Conservation (phyloP, 2,113 vertebrate genomes). For the Amphilophus citrinellus region DNA sequence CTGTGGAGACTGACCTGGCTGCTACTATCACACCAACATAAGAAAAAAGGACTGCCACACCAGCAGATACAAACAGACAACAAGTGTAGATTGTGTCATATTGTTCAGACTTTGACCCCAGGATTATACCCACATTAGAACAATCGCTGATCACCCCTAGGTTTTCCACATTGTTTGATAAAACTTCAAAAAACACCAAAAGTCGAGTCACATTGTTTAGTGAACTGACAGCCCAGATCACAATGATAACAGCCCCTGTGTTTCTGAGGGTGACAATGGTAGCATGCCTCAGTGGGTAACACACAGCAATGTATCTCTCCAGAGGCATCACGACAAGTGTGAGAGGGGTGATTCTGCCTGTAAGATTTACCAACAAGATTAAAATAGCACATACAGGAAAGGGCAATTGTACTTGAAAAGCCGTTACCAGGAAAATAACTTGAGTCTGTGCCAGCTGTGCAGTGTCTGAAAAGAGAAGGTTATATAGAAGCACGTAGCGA, state of each 20-base stretch:
- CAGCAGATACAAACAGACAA: no score
- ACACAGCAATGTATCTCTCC: constrained; percentile 46
- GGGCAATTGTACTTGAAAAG: no score
- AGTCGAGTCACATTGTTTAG: constrained; percentile 1
- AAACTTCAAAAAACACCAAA: no score
- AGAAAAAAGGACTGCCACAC: no score
- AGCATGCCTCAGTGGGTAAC: constrained; percentile 30
- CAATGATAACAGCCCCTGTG: constrained; percentile 18
- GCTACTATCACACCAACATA: no score
- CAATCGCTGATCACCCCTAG: no score
- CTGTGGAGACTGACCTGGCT: no score
- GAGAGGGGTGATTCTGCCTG: constrained; percentile 53
- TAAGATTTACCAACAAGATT: not conserved
- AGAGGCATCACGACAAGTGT: constrained; percentile 18
- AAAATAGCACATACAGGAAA: constrained; percentile 13
- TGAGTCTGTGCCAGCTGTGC: constrained; percentile 13
- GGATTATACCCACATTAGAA: not conserved
- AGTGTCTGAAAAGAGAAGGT: constrained; percentile 58
- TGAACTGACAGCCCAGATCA: not conserved
- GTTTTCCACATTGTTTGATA: no score
- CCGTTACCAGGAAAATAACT: no score
- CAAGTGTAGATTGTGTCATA: no score
- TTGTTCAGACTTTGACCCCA: no score
- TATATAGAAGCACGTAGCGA: constrained; percentile 63
- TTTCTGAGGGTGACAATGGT: constrained; percentile 60